A percentile compares a stretch with the other conserved stretches of the same genome.
Conservation (phyloP, 2,797 vertebrate genomes). For the Pangasius macronema region DNA sequence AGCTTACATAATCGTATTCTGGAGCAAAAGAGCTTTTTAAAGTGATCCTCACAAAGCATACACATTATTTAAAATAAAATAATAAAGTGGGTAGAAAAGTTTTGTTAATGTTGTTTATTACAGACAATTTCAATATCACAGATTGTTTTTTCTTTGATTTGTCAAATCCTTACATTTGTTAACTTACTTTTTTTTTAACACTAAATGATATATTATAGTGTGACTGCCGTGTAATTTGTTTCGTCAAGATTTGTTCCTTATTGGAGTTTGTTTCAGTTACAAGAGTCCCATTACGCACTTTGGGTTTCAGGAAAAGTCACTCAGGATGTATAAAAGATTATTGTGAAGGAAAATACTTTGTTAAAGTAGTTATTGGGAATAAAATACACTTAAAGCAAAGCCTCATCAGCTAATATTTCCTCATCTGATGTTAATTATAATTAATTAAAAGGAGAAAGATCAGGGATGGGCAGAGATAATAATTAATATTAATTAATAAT, state of each 20-base stretch:
- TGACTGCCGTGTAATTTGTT: not conserved
- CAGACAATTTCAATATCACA: not conserved
- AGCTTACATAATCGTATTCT: not conserved
- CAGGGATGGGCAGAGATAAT: not conserved
- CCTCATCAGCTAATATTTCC: not conserved
- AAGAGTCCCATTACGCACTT: no score
- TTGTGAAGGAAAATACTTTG: not conserved
- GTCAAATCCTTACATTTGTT: not conserved
- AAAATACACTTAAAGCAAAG: not conserved
- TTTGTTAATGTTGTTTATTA: not conserved
- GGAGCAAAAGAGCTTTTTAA: not conserved
- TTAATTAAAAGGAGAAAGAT: not conserved
- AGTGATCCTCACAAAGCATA: not conserved
- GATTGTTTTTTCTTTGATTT: not conserved
- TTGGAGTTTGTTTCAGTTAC: no score
- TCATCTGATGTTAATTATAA: not conserved
- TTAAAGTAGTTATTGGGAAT: not conserved
- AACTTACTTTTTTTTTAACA: not conserved
- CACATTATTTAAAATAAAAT: not conserved
- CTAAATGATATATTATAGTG: not conserved
- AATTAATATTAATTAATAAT: not conserved
- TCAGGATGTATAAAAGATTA: not conserved
- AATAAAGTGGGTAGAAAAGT: not conserved
- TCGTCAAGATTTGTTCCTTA: not conserved
- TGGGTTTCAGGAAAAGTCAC: not conserved